Base-by-base conservation (phyloP, 2,888 invertebrate species). In the Macaria liturata region DNA sequence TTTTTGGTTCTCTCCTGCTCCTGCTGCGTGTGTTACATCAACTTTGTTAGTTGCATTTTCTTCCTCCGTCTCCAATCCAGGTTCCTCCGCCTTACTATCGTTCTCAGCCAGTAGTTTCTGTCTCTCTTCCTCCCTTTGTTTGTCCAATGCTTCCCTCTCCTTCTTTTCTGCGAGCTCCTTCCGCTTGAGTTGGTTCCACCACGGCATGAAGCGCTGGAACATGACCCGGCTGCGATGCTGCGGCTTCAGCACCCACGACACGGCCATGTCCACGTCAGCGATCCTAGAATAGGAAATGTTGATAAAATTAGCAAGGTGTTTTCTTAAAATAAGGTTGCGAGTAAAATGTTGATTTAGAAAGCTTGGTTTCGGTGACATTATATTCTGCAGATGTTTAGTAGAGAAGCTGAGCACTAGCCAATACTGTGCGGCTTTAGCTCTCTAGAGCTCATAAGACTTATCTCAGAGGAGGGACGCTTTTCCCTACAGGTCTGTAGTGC, bases 131-230 rank as follows among this genome's bases (percentile, higher is more conserved):
- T 65, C 57, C 37, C 3, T 34, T 9, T 7, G 45, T 48, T 62
- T 74, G 31, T 74, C 74, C 46, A 71, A 69, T 49, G 70, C 77
- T 42, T 78, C 76, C 54, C 54, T 69, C 50, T 72, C 74, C 49
- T 84, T 85, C 71, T 78, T 86, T 56, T 88, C 88, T 0, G 86
- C 88, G 0, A 83, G 59, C 66, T 89, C 88, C 54, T 80, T 78
- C 44, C 92, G 75, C 51, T 75, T 81, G 70, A 81, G 81, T 2
- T 81, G 81, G 70, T 91, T 88, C 89, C 91, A 84, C 86, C 88
- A 89, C 1, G 92, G 92, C 85, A 87, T 89, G 72, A 92, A 89
- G 0, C 92, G 76, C 64, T 92, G 92, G 78, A 92, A 92, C 81
- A 88, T 89, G 4, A 93, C 80, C 9, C 88, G 70, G n/a, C 81